phyloP scores from a whole-genome alignment of 2,888 invertebrate species.

The Syrista parreyssii region DNA sequence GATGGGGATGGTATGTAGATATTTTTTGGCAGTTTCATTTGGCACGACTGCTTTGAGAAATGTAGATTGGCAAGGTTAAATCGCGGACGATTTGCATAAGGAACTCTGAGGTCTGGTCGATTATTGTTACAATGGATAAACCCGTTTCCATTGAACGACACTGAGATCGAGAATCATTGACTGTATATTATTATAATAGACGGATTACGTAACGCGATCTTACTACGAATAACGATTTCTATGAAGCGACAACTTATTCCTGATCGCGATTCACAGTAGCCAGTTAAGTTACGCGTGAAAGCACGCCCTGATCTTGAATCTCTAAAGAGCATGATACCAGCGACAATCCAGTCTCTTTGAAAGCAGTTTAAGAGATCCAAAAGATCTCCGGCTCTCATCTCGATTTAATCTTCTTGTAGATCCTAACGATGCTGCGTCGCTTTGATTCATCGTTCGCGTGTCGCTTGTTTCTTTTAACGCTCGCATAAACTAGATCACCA shows the following conservation, averaged over 20 bases:
- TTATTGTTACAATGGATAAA: neutral
- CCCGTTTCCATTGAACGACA: neutral
- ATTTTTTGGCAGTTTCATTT: neutral
- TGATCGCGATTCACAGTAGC: neutral
- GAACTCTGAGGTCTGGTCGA: neutral
- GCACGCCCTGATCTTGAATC: neutral
- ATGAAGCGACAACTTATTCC: neutral
- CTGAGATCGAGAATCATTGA: neutral
- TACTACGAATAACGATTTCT: neutral
- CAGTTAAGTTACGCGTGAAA: neutral
- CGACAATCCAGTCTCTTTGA: neutral
- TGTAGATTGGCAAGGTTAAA: neutral
- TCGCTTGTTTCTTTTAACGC: neutral
- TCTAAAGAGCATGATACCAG: neutral
- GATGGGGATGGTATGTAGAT: neutral
- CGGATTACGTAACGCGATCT: neutral
- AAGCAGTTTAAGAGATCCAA: neutral
- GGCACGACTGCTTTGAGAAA: neutral
- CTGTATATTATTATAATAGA: neutral
- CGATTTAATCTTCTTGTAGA: neutral
- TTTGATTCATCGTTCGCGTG: slow-evolving; percentile 3
- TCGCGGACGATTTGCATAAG: neutral
- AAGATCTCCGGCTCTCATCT: neutral
- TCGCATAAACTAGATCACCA: neutral
- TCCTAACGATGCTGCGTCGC: neutral